Percentiles rank a stretch among this genome's conserved stretches.
Conservation (phyloP, 1,140 invertebrate genomes). For the Zaprionus camerounensis region DNA sequence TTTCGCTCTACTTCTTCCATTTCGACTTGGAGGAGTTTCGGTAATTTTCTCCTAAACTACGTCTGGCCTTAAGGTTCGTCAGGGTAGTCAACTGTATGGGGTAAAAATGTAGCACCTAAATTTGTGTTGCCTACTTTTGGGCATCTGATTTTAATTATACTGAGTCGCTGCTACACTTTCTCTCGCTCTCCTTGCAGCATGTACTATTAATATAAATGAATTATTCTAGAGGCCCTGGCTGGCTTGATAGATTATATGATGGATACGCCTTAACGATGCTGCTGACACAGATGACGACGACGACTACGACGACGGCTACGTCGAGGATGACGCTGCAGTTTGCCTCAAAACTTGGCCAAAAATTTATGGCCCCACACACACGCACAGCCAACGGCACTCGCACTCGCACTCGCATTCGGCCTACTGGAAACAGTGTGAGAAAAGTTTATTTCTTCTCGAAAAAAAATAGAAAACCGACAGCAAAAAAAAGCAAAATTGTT, state of each 20-base stretch:
- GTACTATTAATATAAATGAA: conserved; percentile 75
- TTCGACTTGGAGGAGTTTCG: too few species aligned
- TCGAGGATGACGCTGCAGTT: conserved; percentile 53
- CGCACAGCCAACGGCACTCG: background rate
- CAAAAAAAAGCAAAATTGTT: conserved; percentile 17
- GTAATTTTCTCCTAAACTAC: too few species aligned
- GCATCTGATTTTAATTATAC: too few species aligned
- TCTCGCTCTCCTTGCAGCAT: conserved; percentile 42
- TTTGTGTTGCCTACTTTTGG: too few species aligned
- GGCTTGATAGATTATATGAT: conserved; percentile 71
- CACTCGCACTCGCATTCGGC: background rate
- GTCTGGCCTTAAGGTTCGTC: too few species aligned
- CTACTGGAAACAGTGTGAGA: background rate
- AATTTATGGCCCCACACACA: conserved; percentile 44
- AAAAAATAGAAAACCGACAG: background rate
- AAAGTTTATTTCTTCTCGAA: background rate
- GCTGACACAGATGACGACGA: conserved; percentile 35
- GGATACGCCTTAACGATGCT: conserved; percentile 73
- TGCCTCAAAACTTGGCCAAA: conserved; percentile 57
- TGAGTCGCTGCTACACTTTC: too few species aligned
- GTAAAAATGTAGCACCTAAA: too few species aligned
- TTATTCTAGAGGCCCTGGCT: conserved; percentile 57
- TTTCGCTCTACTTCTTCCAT: too few species aligned
- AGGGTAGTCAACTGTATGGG: too few species aligned
- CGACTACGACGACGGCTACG: conserved; percentile 1